These are phyloP conservation scores for Contarinia nasturtii DNA, from an alignment of 1,140 invertebrate species.

Conservation along the genomic window DNA sequence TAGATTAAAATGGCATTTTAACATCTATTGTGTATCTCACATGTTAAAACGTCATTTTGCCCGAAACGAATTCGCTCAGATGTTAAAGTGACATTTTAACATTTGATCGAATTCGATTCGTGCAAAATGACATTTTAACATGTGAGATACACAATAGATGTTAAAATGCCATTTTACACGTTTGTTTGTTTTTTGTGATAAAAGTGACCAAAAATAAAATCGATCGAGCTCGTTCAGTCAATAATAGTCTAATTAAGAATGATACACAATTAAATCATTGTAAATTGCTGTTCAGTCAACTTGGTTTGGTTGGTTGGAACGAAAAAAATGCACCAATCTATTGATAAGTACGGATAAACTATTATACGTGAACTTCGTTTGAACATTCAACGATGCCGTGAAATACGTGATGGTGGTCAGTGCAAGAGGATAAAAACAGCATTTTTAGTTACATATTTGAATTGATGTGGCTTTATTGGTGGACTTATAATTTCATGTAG, in stretches of 20 bases:
- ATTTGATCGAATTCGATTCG: too few species aligned
- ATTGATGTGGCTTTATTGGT: slow-evolving; percentile 85
- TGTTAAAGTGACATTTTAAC: too few species aligned
- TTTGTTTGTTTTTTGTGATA: too few species aligned
- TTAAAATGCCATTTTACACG: too few species aligned
- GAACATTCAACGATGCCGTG: slow-evolving; percentile 76
- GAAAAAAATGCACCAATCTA: slow-evolving; percentile 65
- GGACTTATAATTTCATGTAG: too few species aligned
- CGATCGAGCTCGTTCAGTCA: neutral
- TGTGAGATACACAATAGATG: too few species aligned
- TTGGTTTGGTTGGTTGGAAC: slow-evolving; percentile 80
- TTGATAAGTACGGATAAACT: slow-evolving; percentile 78
- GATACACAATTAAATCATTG: slow-evolving; percentile 55
- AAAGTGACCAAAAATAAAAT: too few species aligned
- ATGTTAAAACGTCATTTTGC: too few species aligned
- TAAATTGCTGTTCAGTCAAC: slow-evolving; percentile 70
- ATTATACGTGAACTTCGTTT: slow-evolving; percentile 77
- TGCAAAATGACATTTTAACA: too few species aligned
- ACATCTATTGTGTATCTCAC: too few species aligned
- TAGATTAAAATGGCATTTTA: too few species aligned
- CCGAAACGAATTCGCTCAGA: too few species aligned
- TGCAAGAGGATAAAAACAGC: slow-evolving; percentile 51
- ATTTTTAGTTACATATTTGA: slow-evolving; percentile 61
- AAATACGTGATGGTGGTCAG: slow-evolving; percentile 95
- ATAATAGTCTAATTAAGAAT: neutral